phyloP scores from a whole-genome alignment of 2,113 vertebrate species.

The Antechinus flavipes region DNA sequence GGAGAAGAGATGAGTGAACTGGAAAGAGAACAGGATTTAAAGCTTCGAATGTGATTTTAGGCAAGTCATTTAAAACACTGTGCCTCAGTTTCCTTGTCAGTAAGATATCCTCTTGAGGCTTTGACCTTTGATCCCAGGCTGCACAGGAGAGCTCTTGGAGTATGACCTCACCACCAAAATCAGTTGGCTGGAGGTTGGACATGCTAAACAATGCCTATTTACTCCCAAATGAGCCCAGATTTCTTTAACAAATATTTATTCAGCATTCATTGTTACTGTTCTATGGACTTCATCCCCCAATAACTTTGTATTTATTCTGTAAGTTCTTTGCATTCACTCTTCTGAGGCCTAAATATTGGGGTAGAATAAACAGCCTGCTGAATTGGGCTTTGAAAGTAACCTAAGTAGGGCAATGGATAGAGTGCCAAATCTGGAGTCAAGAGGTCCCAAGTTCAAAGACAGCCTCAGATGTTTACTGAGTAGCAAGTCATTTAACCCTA shows the following conservation, averaged over 20 bases:
- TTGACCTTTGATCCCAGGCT: neutral
- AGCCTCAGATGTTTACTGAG: neutral
- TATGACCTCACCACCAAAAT: neutral
- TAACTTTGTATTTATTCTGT: neutral
- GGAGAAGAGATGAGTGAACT: neutral
- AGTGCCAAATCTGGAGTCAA: neutral
- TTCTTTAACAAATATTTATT: neutral
- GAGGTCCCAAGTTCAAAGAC: neutral
- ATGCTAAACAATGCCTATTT: neutral
- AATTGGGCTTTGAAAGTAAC: neutral
- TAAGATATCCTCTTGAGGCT: neutral
- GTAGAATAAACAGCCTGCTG: neutral
- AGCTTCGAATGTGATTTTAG: neutral
- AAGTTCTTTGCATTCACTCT: neutral
- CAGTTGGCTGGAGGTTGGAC: neutral
- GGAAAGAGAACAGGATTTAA: neutral
- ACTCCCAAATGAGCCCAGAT: neutral
- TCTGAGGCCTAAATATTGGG: neutral
- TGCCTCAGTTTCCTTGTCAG: neutral
- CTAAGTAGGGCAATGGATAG: neutral
- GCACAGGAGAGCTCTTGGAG: neutral
- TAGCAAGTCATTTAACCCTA: neutral
- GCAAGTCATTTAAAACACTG: neutral
- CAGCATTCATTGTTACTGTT: neutral
- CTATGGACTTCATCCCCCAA: neutral